Base-by-base conservation (phyloP, 2,888 invertebrate genomes). In the Byasa hedistus region DNA sequence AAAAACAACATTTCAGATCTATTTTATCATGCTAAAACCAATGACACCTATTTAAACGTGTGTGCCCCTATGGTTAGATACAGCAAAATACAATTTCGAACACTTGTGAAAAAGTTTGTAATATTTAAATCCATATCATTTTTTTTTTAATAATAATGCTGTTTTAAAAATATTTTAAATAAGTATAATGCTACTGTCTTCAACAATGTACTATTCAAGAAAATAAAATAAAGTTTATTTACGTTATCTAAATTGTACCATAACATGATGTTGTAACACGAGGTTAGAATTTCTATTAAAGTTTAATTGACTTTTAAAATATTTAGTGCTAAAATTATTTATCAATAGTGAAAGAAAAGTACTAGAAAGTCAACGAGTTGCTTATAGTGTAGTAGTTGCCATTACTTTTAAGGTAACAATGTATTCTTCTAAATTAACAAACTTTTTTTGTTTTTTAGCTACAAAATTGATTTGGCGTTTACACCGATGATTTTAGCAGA, bases 41-140 rank as follows among this genome's bases (percentile, higher is more conserved):
- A 83, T 44, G 89, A 94, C 61, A 87, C 91, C 17, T 91, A 95
- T 76, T 89, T 97, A 4, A 96, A 95, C 87, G 93, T 98, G 61
- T 96, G 96, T 87, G 98, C 98, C 2, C 99, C 99, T 0, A 99
- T 99, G 99, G 99, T 99, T 52, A 94, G 98, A 76, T 98, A 98
- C 76, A 98, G 97, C 73, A 90, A 89, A 80, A 83, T 90, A 19
- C 90, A 92, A 74, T 92, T 92, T 72, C 83, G 92, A 76, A 87
- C 85, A 61, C 79, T 92, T 44, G 89, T 92, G 12, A 88, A 82
- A 76, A 87, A 85, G 92, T 91, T 72, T 82, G 88, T 83, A 44
- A 44, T 19, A 15, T 44, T 17, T 44, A 44, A 44, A 44, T 32
- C 32, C 32, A 32, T 32, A 7, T 44, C 12, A 19, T 44, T 44